Conservation (phyloP, 1,140 invertebrate species). For the Diachasma alloeum region DNA sequence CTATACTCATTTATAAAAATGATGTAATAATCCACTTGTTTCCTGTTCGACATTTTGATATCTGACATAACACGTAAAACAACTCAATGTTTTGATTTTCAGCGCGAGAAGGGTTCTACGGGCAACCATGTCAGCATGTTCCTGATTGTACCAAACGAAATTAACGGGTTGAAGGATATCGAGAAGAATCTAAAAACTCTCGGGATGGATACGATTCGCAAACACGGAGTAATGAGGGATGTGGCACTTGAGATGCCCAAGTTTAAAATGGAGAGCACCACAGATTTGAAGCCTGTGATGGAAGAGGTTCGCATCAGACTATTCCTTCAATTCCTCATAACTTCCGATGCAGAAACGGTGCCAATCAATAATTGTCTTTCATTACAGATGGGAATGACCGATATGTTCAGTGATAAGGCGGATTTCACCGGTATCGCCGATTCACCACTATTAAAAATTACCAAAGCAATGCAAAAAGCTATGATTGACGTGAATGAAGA, state of each 20-base stretch:
- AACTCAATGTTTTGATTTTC: background rate
- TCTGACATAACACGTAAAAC: too few relatives aligned
- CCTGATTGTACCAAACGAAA: slow-evolving; percentile 64
- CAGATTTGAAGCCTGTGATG: slow-evolving; percentile 69
- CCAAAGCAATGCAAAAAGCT: slow-evolving; percentile 68
- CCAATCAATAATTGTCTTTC: slow-evolving; percentile 4
- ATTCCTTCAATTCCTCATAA: too few relatives aligned
- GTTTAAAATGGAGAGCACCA: slow-evolving; percentile 74
- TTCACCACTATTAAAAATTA: slow-evolving; percentile 55
- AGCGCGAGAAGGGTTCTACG: background rate
- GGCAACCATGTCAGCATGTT: slow-evolving; percentile 53
- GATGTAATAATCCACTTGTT: too few relatives aligned
- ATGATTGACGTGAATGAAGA: slow-evolving; percentile 72
- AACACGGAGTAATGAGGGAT: slow-evolving; percentile 46
- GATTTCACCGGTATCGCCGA: slow-evolving; percentile 67
- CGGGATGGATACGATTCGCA: slow-evolving; percentile 55
- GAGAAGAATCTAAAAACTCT: slow-evolving; percentile 58
- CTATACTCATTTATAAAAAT: too few relatives aligned
- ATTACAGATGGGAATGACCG: slow-evolving; percentile 64
- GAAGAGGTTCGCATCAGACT: slow-evolving; percentile 67
- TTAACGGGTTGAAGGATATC: slow-evolving; percentile 56
- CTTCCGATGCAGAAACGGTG: too few relatives aligned
- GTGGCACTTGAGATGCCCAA: slow-evolving; percentile 71
- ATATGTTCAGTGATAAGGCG: slow-evolving; percentile 63
- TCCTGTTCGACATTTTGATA: too few relatives aligned